These are phyloP conservation scores for Molothrus aeneus DNA, from an alignment of 2,797 vertebrate genomes.

Conservation along the genomic window DNA sequence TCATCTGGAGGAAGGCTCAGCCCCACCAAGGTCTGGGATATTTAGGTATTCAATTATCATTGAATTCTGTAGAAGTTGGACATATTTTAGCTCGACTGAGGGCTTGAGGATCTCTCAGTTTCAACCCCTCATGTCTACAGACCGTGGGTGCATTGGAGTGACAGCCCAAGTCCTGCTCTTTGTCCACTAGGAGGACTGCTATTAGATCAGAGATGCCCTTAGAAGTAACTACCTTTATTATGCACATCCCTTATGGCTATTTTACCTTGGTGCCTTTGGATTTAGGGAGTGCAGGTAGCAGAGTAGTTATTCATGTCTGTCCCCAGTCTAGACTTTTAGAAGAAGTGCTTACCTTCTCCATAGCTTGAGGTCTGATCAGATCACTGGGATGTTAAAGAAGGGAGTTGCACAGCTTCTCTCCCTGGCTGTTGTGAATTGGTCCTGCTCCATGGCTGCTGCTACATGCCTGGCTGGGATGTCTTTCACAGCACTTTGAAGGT, in stretches of 20 bases:
- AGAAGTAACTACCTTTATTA: background rate
- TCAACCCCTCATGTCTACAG: background rate
- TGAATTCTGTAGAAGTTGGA: background rate
- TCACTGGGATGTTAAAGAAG: background rate
- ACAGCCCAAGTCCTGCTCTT: background rate
- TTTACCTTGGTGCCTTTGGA: background rate
- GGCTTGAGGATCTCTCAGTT: background rate
- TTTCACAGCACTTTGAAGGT: conserved; percentile 57
- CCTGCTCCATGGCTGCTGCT: background rate
- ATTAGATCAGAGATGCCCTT: background rate
- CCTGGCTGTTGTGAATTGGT: background rate
- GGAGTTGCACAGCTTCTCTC: background rate
- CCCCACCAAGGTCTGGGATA: background rate
- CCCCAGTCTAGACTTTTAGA: background rate
- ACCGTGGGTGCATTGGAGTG: no score
- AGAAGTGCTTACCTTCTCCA: background rate
- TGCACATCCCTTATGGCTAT: background rate
- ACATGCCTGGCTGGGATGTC: background rate
- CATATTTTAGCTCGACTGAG: background rate
- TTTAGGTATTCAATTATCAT: background rate
- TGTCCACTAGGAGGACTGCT: fast-evolving
- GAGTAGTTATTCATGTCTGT: background rate
- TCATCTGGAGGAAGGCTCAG: background rate
- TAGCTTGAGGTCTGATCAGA: background rate
- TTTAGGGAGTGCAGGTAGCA: background rate